Evolutionary conservation across 2,888 invertebrate genomes (phyloP).

Genomic region (Rhagonycha lutea): DNA sequence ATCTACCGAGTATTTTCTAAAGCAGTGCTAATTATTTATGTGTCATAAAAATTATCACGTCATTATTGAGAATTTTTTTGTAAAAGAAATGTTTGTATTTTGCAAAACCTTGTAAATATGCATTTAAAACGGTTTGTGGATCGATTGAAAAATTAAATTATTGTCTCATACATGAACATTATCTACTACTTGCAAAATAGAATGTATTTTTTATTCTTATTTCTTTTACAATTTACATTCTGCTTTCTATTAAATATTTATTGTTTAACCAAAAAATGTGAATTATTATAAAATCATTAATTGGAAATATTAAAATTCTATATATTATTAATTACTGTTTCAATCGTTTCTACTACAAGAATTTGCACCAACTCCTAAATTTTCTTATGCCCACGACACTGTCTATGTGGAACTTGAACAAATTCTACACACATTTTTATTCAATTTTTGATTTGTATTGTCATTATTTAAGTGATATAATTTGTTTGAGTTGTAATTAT

Average conservation of each 20-base stretch:
- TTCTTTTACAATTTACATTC: not conserved
- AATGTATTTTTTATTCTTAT: not conserved
- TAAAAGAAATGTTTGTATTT: not conserved
- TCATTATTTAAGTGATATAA: too few relatives aligned
- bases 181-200: not conserved
- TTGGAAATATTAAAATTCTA: conserved; percentile 1
- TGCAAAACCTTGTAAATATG: not conserved
- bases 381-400: too few relatives aligned
- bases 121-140: not conserved
- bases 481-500: too few relatives aligned
- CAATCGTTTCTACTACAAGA: not conserved
- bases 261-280: not conserved
- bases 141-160: not conserved
- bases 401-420: too few relatives aligned
- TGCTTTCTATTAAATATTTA: not conserved
- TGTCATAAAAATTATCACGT: not conserved
- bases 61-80: not conserved
- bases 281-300: not conserved
- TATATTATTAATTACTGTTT: not conserved
- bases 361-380: too few relatives aligned
- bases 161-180: not conserved
- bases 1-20: not conserved
- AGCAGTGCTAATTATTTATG: not conserved
- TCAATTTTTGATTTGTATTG: too few relatives aligned
- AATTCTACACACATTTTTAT: too few relatives aligned